Percentiles rank a stretch among this genome's conserved stretches.
Evolutionary conservation across 2,113 vertebrate genomes (phyloP).

Genomic region (Pyxicephalus adspersus): DNA sequence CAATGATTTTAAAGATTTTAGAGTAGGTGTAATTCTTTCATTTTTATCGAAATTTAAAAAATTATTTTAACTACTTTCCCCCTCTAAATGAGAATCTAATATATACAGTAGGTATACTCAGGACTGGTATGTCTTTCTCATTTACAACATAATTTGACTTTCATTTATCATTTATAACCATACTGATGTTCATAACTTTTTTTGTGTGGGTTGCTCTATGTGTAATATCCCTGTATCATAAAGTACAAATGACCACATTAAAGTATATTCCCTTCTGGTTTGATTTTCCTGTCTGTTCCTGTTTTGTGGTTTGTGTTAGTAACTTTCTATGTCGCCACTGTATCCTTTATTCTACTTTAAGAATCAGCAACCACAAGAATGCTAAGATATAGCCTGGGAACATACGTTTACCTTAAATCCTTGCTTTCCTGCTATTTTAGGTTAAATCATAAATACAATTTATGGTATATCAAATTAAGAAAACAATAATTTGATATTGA

Average conservation of each 20-base stretch:
- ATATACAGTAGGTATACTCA: too few relatives aligned
- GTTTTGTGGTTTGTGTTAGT: constrained; percentile 35
- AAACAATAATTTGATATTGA: constrained; percentile 10
- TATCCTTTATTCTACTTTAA: constrained; percentile 37
- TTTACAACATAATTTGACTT: too few relatives aligned
- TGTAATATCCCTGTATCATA: background rate
- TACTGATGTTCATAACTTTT: background rate
- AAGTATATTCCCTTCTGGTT: constrained; percentile 37
- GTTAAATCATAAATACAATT: constrained; percentile 26
- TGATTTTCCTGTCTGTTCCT: constrained; percentile 35
- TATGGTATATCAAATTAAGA: constrained; percentile 14
- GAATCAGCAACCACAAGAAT: constrained; percentile 42
- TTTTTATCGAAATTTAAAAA: too few relatives aligned
- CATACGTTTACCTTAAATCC: constrained; percentile 12
- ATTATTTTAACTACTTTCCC: too few relatives aligned
- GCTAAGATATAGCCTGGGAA: constrained; percentile 20
- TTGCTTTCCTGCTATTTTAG: constrained; percentile 12
- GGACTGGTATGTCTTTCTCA: too few relatives aligned
- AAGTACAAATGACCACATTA: constrained; percentile 22
- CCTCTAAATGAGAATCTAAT: too few relatives aligned
- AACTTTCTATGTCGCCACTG: constrained; percentile 20
- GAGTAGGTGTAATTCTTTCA: too few relatives aligned
- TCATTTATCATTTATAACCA: too few relatives aligned
- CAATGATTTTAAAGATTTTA: too few relatives aligned
- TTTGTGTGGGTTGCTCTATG: constrained; percentile 18